Evolutionary conservation across 2,888 invertebrate species (phyloP).

Genomic region (Frankliniella intonsa): DNA sequence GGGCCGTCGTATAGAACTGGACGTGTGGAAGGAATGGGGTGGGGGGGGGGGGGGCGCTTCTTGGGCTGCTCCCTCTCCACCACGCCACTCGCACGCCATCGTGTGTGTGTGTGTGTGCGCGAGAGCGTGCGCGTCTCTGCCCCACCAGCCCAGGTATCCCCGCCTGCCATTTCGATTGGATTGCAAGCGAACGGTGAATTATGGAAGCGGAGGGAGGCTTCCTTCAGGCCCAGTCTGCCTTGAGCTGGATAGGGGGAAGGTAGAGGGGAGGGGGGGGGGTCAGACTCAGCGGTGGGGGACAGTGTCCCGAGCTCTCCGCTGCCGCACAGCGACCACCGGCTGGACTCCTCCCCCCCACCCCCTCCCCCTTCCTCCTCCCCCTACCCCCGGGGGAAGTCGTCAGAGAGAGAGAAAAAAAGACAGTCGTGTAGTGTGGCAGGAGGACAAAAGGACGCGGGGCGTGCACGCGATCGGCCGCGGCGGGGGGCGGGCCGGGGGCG

Average conservation of each 20-base stretch:
- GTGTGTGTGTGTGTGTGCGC: background rate
- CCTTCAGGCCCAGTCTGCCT: background rate
- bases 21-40: conserved; percentile 35
- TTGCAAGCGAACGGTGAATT: conserved; percentile 8
- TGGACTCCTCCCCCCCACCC: background rate
- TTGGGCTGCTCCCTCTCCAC: too few species aligned
- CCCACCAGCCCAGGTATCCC: background rate
- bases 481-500: background rate
- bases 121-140: background rate
- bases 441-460: too few species aligned
- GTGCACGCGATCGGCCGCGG: background rate
- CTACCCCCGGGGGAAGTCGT: too few species aligned
- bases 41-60: background rate
- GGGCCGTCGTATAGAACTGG: conserved; percentile 43
- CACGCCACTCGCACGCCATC: background rate
- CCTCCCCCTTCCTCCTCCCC: background rate
- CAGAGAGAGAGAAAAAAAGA: background rate
- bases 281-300: background rate
- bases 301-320: background rate
- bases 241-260: background rate
- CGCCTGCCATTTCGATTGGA: conserved; percentile 17
- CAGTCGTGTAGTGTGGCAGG: too few species aligned
- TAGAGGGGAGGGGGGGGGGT: background rate
- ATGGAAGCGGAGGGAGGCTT: background rate
- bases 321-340: background rate